Evolutionary conservation across 2,888 invertebrate species (phyloP), one percentile per base, ranked within the genome.

Genomic region (Mystacides longicornis): DNA sequence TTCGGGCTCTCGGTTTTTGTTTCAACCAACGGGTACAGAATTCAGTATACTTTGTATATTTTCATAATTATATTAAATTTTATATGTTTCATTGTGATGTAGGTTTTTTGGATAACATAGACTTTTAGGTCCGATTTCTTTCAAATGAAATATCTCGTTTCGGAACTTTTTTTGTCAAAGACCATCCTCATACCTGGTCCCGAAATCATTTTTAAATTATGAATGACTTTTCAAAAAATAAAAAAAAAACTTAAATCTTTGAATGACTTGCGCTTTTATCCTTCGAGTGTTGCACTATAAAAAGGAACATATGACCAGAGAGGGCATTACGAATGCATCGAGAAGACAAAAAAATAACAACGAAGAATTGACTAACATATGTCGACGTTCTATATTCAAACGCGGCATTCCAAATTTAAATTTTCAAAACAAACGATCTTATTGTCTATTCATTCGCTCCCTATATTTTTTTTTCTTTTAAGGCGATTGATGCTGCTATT

Each of bases 401-500:
- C 49, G 54, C 33, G 23, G 45, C 46, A 54, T 56, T 56, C 56
- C 56, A 56, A 56, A 56, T 56, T 56, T 52, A 56, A 56, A 56
- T 56, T 52, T 56, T 45, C 23, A 56, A 52, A 56, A 56, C 56
- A 56, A 56, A 52, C 56, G 49, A 52, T 46, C 47, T 49, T 52
- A 56, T 56, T 56, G 56, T 56, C 56, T 52, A 56, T 56, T 56
- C 56, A 56, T 56, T 46, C 56, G 56, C 52, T 48, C 49, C 52
- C 51, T 51, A 43, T n/a, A 23, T 43, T 54, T 54, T 54, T 54
- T 48, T 48, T 37, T 42, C 54, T 54, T 54, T 54, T 54, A 54
- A 49, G 54, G 54, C 54, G 42, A 49, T 54, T 54, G 37, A 49
- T 49, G 49, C 49, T 18, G 54, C 52, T 48, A 48, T 48, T 48